A percentile compares a stretch with the other conserved stretches of the same genome.
Conservation (phyloP, 2,888 invertebrate genomes). For the Agrotis puta region DNA sequence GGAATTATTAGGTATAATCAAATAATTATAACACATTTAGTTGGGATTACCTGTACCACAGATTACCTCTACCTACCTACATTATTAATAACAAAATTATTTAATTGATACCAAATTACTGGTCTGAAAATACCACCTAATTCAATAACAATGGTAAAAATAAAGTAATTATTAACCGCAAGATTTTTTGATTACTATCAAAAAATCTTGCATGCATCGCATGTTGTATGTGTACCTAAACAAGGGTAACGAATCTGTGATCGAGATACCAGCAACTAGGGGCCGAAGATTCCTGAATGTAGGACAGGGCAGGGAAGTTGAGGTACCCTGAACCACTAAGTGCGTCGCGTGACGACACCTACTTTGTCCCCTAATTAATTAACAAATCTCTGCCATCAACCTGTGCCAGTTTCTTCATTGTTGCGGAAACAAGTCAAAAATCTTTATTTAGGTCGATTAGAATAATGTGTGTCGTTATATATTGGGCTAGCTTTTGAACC, state of each 20-base stretch:
- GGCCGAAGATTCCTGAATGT: constrained; percentile 71
- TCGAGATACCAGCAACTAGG: constrained; percentile 47
- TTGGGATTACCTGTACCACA: too few relatives aligned
- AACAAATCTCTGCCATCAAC: constrained; percentile 84
- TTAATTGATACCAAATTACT: background rate
- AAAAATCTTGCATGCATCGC: constrained; percentile 29
- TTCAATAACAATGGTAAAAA: constrained; percentile 4
- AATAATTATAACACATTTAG: background rate
- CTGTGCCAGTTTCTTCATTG: constrained; percentile 79
- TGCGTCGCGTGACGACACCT: constrained; percentile 82
- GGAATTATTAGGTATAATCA: background rate
- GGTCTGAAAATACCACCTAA: background rate
- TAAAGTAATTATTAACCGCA: constrained; percentile 1
- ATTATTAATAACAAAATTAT: background rate
- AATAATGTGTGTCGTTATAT: constrained; percentile 58
- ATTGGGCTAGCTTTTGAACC: constrained; percentile 25
- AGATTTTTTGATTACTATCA: constrained; percentile 52
- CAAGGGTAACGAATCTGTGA: constrained; percentile 39
- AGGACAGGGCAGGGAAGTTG: constrained; percentile 69
- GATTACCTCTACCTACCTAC: background rate
- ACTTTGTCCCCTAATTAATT: constrained; percentile 85
- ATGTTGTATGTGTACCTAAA: constrained; percentile 36
- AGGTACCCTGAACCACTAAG: constrained; percentile 73
- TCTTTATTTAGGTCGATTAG: constrained; percentile 66
- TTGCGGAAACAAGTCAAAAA: constrained; percentile 65